Evolutionary conservation across 2,888 invertebrate species (phyloP).

Genomic region (Ectemnius cavifrons): DNA sequence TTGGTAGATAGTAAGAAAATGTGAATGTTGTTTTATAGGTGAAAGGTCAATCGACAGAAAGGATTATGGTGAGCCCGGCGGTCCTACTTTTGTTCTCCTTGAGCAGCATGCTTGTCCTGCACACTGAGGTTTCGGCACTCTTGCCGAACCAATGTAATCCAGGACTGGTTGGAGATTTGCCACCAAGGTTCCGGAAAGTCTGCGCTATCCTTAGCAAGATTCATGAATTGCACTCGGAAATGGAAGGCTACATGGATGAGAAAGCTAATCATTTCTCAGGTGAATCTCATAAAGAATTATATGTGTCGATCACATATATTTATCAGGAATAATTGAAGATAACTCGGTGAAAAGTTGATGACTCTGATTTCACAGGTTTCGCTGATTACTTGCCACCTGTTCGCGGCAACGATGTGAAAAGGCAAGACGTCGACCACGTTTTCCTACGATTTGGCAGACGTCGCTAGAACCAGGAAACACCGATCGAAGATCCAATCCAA

Average conservation of each 20-base stretch:
- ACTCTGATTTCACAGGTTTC: slow-evolving; percentile 66
- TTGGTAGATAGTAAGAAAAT: too few relatives aligned
- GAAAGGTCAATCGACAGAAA: too few relatives aligned
- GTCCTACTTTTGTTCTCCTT: slow-evolving; percentile 50
- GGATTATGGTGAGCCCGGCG: slow-evolving; percentile 36
- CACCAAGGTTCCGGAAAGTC: slow-evolving; percentile 82
- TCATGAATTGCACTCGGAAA: slow-evolving; percentile 82
- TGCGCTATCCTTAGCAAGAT: slow-evolving; percentile 84
- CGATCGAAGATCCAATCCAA: background rate
- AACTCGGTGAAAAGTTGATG: too few relatives aligned
- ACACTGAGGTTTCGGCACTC: slow-evolving; percentile 75
- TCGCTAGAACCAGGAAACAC: slow-evolving; percentile 79
- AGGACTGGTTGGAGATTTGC: slow-evolving; percentile 81
- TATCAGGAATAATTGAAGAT: too few relatives aligned
- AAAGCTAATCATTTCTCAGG: slow-evolving; percentile 75
- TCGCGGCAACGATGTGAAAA: slow-evolving; percentile 85
- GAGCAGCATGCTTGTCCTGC: slow-evolving; percentile 63
- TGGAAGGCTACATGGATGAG: slow-evolving; percentile 81
- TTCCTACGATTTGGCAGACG: slow-evolving; percentile 93
- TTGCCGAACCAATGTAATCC: slow-evolving; percentile 81
- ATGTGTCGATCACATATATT: too few relatives aligned
- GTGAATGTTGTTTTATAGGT: too few relatives aligned
- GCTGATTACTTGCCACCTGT: slow-evolving; percentile 71
- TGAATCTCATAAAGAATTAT: background rate
- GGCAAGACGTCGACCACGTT: slow-evolving; percentile 94